Conservation (phyloP, 2,888 invertebrate species). For the Minunthozetes semirufus region DNA sequence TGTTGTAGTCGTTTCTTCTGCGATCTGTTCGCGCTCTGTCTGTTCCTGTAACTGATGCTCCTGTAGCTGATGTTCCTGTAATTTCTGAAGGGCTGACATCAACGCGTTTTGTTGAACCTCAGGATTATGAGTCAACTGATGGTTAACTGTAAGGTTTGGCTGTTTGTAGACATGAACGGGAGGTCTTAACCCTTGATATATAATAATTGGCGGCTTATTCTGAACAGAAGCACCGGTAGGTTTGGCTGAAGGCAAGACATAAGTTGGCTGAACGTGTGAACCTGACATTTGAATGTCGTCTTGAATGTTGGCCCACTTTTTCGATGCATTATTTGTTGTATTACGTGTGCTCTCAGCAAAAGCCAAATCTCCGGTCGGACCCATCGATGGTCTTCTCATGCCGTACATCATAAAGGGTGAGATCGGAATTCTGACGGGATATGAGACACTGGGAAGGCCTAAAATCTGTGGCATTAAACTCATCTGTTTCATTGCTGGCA, state of each 20-base stretch:
- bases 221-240: background rate
- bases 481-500: background rate
- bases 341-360: constrained; percentile 22
- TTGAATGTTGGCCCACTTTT: background rate
- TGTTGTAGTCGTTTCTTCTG: background rate
- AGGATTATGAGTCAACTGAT: too few relatives aligned
- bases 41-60: too few relatives aligned
- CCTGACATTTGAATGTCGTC: background rate
- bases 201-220: constrained; percentile 14
- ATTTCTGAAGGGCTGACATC: background rate
- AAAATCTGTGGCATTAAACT: background rate
- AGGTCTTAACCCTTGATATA: constrained; percentile 23
- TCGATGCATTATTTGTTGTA: background rate
- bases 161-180: constrained; percentile 1
- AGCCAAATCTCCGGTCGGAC: background rate
- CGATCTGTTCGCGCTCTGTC: background rate
- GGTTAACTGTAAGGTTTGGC: background rate
- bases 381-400: background rate
- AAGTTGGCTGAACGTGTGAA: constrained; percentile 9
- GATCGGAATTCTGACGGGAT: background rate
- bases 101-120: background rate
- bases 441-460: constrained; percentile 14
- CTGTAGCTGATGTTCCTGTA: background rate
- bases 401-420: constrained; percentile 10
- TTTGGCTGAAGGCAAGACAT: constrained; percentile 4